Conservation (phyloP, 2,888 invertebrate genomes). For the Seladonia tumulorum region DNA sequence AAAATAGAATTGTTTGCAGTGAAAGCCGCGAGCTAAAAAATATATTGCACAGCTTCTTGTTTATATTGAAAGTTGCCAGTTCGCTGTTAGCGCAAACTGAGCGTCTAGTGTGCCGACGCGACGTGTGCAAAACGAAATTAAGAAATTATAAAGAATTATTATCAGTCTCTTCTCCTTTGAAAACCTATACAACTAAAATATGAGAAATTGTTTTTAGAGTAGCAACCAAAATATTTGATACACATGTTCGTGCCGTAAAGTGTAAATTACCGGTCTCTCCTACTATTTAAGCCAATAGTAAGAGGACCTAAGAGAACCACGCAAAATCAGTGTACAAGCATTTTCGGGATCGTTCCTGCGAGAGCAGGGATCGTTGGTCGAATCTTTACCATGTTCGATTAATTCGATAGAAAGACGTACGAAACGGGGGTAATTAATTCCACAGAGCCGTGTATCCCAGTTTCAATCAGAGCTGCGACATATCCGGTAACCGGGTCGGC, state of each 20-base stretch:
- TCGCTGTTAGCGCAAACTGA: not conserved
- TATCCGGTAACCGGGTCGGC: not conserved
- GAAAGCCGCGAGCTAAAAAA: not conserved
- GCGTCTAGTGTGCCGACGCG: not conserved
- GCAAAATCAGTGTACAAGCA: not conserved
- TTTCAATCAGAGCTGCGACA: slow-evolving; percentile 22
- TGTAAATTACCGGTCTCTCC: too few relatives aligned
- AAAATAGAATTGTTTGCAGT: not conserved
- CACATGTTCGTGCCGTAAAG: too few relatives aligned
- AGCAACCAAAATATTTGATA: too few relatives aligned
- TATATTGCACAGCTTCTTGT: not conserved
- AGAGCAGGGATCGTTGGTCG: not conserved
- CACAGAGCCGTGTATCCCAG: slow-evolving; percentile 17
- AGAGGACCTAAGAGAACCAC: not conserved
- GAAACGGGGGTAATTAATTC: slow-evolving; percentile 33
- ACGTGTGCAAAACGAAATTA: not conserved
- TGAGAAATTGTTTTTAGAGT: too few relatives aligned
- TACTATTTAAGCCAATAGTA: not conserved
- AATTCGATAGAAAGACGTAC: slow-evolving; percentile 3
- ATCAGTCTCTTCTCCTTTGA: not conserved
- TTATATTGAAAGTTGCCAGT: not conserved
- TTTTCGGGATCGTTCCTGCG: not conserved
- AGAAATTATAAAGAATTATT: not conserved
- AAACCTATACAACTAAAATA: too few relatives aligned
- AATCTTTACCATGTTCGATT: not conserved